Percentiles rank a stretch among this genome's conserved stretches.
Conservation (phyloP, 2,797 vertebrate genomes). For the Botia almorhae region DNA sequence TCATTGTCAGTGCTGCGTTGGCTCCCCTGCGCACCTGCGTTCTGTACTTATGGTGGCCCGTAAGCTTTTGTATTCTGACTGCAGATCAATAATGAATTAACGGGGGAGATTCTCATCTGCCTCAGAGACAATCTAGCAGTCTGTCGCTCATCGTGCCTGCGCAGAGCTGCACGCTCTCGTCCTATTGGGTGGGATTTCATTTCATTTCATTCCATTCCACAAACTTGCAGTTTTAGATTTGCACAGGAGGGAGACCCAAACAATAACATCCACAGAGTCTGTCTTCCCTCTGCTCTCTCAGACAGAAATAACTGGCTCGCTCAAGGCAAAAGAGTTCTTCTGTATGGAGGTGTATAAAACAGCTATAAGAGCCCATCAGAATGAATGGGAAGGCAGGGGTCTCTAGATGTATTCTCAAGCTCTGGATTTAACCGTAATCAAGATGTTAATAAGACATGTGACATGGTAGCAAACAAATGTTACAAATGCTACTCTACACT, state of each 20-base stretch:
- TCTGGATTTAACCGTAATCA: not conserved
- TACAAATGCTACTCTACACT: too few species aligned
- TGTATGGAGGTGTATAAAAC: not conserved
- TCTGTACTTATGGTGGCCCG: conserved; percentile 5
- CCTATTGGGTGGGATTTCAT: conserved; percentile 3
- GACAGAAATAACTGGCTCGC: conserved; percentile 2
- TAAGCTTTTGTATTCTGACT: conserved; percentile 44
- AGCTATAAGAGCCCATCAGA: not conserved
- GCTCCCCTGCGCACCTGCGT: conserved; percentile 10
- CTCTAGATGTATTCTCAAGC: not conserved
- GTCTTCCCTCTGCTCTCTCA: not conserved
- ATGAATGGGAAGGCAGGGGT: not conserved
- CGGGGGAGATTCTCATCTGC: conserved; percentile 45
- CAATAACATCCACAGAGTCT: conserved; percentile 1
- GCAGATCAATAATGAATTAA: conserved; percentile 59
- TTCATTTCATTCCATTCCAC: conserved; percentile 39
- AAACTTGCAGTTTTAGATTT: conserved; percentile 20
- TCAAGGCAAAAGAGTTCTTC: not conserved
- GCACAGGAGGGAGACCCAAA: conserved; percentile 12
- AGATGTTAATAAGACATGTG: conserved; percentile 3
- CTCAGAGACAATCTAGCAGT: conserved; percentile 50
- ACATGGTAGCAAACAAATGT: not conserved
- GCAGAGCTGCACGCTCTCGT: conserved; percentile 29
- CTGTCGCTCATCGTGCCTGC: conserved; percentile 31
- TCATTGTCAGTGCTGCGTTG: conserved; percentile 25